Conservation (phyloP, 2,888 invertebrate genomes). For the Sthenelais limicola region DNA sequence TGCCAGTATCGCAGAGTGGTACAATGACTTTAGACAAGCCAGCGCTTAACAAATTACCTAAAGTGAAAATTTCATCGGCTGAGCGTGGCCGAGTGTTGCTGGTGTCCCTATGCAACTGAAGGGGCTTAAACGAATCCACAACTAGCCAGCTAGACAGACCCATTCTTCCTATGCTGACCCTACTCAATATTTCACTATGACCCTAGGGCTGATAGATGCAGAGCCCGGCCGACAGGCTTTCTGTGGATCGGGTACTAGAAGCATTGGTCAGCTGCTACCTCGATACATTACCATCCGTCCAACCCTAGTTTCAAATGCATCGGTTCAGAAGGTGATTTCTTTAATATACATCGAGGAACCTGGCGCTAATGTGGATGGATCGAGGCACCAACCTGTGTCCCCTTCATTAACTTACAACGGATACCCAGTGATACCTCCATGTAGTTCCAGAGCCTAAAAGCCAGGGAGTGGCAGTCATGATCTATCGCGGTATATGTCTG, state of each 20-base stretch:
- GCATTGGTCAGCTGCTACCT: conserved; percentile 5
- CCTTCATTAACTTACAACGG: too few relatives aligned
- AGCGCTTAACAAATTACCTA: conserved; percentile 28
- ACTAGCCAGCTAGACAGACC: too few relatives aligned
- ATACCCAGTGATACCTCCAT: too few relatives aligned
- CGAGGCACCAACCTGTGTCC: too few relatives aligned
- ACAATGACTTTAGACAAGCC: not conserved
- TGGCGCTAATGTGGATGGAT: not conserved
- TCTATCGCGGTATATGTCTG: too few relatives aligned
- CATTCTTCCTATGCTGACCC: too few relatives aligned
- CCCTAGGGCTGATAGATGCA: conserved; percentile 20
- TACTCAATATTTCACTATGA: conserved; percentile 37
- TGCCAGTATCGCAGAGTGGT: too few relatives aligned
- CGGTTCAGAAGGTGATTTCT: too few relatives aligned
- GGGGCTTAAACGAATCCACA: not conserved
- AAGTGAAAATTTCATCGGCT: conserved; percentile 10
- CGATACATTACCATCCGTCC: conserved; percentile 26
- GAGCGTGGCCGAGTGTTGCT: not conserved
- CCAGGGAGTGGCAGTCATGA: too few relatives aligned
- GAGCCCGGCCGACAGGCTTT: not conserved
- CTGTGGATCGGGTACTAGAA: conserved; percentile 26
- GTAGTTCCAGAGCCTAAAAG: too few relatives aligned
- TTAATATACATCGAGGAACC: too few relatives aligned
- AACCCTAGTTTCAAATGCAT: too few relatives aligned
- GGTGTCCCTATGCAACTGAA: not conserved